Evolutionary conservation across 1,140 invertebrate species (phyloP), one percentile per base, ranked within the genome.

Genomic region (Drosophila orena): DNA sequence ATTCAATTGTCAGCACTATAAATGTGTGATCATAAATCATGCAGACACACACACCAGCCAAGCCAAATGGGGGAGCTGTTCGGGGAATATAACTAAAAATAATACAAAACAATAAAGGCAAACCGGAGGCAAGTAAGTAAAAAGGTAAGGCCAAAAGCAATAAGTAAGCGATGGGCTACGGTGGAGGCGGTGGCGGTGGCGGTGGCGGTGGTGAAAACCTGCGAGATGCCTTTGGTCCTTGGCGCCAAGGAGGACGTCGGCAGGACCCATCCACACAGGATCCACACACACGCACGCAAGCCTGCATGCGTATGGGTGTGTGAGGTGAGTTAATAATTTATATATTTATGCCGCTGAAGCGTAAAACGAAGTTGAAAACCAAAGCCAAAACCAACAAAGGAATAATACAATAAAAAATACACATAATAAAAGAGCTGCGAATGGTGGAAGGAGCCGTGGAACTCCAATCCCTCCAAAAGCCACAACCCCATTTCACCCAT

Each of bases 1-100:
- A 85, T 90, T 90, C 86, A 90, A 86, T 90, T 90, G 86, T 90
- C 86, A 90, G 86, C 86, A 79, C 86, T 90, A 90, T 81, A 90
- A 90, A 90, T 90, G 81, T 81, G 71, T 78, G 86, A 86, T 90
- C 86, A 90, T 90, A 90, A 90, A 90, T 90, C 86, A 90, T 85
- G 78, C 66, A 79, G 75, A 75, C 85, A 85, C 64, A 73, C 65
- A 57, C 62, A 37, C 54, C 47, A 38, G 34, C 50, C 37, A 38
- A 43, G 66, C 46, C 22, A 27, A 10, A 11, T 15, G n/a, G 6
- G n/a, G 17, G 17, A 40, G 43, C 4, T 14, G 37, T n/a, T 54
- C 10, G 20, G 27, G 35, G 24, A 22, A 81, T 83, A 79, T 79
- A 83, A 89, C 71, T 81, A 79, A 72, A 81, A 83, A 83, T 79